phyloP scores from a whole-genome alignment of 1,140 invertebrate genomes.

The Aphaenogaster floridana region DNA sequence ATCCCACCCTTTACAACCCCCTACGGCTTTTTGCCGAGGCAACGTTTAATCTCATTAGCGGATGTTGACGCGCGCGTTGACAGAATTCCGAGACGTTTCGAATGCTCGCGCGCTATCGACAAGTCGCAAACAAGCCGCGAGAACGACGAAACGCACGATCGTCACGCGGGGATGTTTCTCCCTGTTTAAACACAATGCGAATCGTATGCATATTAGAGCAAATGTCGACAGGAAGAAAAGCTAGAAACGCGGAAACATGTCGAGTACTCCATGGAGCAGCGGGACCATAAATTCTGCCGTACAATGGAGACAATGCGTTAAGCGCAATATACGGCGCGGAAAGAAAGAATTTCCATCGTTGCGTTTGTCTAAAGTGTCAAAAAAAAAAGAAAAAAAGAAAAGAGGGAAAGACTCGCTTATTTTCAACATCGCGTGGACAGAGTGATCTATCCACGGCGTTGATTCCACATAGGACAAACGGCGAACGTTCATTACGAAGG shows the following conservation, averaged over 20 bases:
- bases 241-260: slow-evolving; percentile 26
- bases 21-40: not conserved
- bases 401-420: not conserved
- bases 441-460: not conserved
- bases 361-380: not conserved
- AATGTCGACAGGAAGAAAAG: not conserved
- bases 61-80: not conserved
- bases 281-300: slow-evolving; percentile 13
- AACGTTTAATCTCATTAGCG: slow-evolving; percentile 15
- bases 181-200: not conserved
- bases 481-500: not conserved
- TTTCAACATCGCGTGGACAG: not conserved
- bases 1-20: no score
- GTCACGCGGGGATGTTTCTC: not conserved
- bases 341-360: not conserved
- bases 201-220: not conserved
- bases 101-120: not conserved
- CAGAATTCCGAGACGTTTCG: not conserved
- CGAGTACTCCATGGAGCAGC: not conserved
- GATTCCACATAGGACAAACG: not conserved
- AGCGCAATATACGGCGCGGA: not conserved
- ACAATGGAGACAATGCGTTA: slow-evolving; percentile 45
- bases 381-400: not conserved
- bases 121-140: not conserved
- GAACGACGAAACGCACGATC: not conserved